Evolutionary conservation across 2,888 invertebrate species (phyloP).

Genomic region (Cephus nigrinus): DNA sequence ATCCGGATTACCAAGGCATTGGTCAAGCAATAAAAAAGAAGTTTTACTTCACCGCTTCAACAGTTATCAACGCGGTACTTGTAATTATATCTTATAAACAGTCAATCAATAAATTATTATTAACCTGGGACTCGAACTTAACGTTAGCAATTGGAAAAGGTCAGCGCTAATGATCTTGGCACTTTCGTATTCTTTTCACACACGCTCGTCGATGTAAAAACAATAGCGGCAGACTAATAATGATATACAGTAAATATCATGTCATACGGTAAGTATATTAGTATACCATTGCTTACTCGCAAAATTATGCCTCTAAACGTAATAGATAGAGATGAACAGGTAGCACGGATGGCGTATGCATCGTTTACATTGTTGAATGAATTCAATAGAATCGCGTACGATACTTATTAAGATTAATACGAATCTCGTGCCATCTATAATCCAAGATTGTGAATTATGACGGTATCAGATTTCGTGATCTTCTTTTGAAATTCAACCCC

Average conservation of each 20-base stretch:
- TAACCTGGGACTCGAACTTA: neutral
- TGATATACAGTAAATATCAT: constrained; percentile 36
- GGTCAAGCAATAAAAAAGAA: constrained; percentile 2
- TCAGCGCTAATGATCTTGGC: neutral
- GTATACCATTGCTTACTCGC: constrained; percentile 31
- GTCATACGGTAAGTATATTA: constrained; percentile 34
- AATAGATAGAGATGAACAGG: constrained; percentile 9
- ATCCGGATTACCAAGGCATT: neutral
- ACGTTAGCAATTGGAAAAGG: constrained; percentile 9
- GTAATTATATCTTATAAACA: neutral
- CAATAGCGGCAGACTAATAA: constrained; percentile 19
- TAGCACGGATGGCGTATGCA: neutral
- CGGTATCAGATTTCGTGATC: neutral
- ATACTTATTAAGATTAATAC: neutral
- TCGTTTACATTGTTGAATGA: neutral
- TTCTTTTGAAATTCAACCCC: neutral
- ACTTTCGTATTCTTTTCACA: neutral
- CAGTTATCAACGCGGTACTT: neutral
- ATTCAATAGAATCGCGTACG: neutral
- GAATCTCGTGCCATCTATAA: neutral
- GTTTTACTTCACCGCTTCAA: neutral
- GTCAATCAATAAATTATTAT: neutral
- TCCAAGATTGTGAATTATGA: neutral
- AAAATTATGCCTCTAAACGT: constrained; percentile 29
- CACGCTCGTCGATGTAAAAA: constrained; percentile 17